phyloP scores from a whole-genome alignment of 2,113 vertebrate species.

The Dissostichus mawsoni region DNA sequence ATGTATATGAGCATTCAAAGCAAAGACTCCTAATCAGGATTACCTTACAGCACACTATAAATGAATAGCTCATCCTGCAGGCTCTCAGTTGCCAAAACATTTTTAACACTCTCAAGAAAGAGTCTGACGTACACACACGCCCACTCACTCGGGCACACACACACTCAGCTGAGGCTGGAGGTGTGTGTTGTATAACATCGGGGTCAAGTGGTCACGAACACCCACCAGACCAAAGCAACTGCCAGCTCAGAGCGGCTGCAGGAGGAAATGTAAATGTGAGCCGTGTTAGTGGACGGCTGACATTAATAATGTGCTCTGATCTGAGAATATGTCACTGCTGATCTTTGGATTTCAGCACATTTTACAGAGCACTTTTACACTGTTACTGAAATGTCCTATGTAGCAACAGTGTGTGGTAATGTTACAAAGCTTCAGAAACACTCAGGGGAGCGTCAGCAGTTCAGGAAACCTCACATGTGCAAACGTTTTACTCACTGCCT shows the following conservation, averaged over 20 bases:
- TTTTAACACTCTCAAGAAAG: constrained; percentile 31
- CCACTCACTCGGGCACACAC: constrained; percentile 53
- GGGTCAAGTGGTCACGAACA: constrained; percentile 73
- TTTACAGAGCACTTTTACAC: neutral
- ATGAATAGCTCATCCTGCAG: constrained; percentile 23
- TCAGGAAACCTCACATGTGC: neutral
- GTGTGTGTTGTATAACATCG: constrained; percentile 77
- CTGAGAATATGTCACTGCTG: constrained; percentile 5
- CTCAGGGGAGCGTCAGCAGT: neutral
- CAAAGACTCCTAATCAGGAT: constrained; percentile 6
- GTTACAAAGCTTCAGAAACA: neutral
- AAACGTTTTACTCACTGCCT: neutral
- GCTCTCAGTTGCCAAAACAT: constrained; percentile 15
- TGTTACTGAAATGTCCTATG: neutral
- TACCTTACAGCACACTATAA: constrained; percentile 18
- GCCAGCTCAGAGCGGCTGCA: constrained; percentile 33
- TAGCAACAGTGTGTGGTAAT: constrained; percentile 12
- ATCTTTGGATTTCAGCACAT: constrained; percentile 1
- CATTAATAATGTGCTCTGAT: constrained; percentile 18
- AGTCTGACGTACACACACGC: constrained; percentile 49
- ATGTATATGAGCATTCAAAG: no score
- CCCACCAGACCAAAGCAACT: constrained; percentile 73
- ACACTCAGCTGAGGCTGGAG: constrained; percentile 56
- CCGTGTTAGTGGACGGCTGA: neutral
- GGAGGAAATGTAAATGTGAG: constrained; percentile 2